Evolutionary conservation across 2,797 vertebrate genomes (phyloP).

Genomic region (Emys orbicularis): DNA sequence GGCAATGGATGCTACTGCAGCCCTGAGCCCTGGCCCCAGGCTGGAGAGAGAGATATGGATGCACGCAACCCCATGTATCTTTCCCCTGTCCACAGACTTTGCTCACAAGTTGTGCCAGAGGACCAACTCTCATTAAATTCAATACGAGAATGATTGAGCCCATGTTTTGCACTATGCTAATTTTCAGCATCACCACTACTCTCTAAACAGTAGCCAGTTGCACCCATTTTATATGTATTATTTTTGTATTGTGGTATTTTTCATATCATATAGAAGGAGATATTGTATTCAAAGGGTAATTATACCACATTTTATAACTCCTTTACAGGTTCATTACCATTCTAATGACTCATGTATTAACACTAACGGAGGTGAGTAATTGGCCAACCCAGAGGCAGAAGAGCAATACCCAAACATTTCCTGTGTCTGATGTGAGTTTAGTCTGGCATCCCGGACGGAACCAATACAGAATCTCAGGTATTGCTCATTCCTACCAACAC

Average conservation of each 20-base stretch:
- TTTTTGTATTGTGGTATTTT: not conserved
- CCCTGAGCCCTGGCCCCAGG: not conserved
- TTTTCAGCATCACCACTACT: rapidly evolving
- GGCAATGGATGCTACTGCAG: not conserved
- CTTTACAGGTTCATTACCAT: slow-evolving; percentile 27
- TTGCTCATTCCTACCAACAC: slow-evolving; percentile 21
- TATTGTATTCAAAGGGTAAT: not conserved
- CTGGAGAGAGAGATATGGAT: not conserved
- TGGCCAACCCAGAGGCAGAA: slow-evolving; percentile 28
- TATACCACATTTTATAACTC: not conserved
- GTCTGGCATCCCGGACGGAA: slow-evolving; percentile 47
- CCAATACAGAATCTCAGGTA: slow-evolving; percentile 56
- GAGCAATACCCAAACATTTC: not conserved
- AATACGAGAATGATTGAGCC: not conserved
- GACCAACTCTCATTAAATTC: not conserved
- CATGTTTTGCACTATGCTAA: not conserved
- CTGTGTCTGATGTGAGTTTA: slow-evolving; percentile 56
- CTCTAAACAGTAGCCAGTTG: not conserved
- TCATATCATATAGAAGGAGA: not conserved
- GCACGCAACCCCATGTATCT: too few species aligned
- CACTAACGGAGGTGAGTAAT: slow-evolving; percentile 50
- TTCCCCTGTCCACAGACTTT: not conserved
- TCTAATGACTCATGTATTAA: slow-evolving; percentile 42
- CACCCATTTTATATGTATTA: not conserved
- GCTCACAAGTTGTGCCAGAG: not conserved